These are phyloP conservation scores for Drosophila murphyi DNA, from an alignment of 1,140 invertebrate species.

Conservation along the genomic window DNA sequence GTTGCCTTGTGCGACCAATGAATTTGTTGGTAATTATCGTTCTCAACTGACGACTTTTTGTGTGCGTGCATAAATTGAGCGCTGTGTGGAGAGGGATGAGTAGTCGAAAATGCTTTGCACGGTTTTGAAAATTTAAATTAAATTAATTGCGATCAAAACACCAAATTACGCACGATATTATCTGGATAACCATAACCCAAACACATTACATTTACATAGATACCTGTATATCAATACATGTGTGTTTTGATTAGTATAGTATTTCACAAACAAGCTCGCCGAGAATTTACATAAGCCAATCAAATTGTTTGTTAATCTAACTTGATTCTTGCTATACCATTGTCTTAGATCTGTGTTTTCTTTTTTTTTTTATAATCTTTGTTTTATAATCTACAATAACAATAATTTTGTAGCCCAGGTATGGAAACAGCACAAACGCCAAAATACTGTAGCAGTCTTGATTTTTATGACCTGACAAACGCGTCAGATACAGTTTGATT, in stretches of 20 bases:
- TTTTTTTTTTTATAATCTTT: no score
- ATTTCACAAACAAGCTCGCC: slow-evolving; percentile 17
- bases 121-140: slow-evolving; percentile 48
- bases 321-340: slow-evolving; percentile 3
- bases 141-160: slow-evolving; percentile 75
- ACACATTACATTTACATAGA: slow-evolving; percentile 8
- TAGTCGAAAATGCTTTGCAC: background rate
- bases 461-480: slow-evolving; percentile 17
- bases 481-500: background rate
- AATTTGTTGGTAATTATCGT: slow-evolving; percentile 44
- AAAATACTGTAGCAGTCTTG: slow-evolving; percentile 10
- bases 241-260: slow-evolving; percentile 6
- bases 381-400: slow-evolving; percentile 16
- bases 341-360: background rate
- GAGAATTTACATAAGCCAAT: slow-evolving; percentile 36
- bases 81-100: background rate
- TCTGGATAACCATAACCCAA: slow-evolving; percentile 31
- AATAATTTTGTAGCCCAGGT: slow-evolving; percentile 6
- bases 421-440: background rate
- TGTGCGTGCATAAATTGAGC: background rate
- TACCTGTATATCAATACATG: background rate
- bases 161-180: slow-evolving; percentile 74
- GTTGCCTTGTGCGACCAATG: slow-evolving; percentile 23
- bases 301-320: slow-evolving; percentile 15
- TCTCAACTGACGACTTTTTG: slow-evolving; percentile 40